Evolutionary conservation across 2,888 invertebrate species (phyloP).

Genomic region (Tyria jacobaeae): DNA sequence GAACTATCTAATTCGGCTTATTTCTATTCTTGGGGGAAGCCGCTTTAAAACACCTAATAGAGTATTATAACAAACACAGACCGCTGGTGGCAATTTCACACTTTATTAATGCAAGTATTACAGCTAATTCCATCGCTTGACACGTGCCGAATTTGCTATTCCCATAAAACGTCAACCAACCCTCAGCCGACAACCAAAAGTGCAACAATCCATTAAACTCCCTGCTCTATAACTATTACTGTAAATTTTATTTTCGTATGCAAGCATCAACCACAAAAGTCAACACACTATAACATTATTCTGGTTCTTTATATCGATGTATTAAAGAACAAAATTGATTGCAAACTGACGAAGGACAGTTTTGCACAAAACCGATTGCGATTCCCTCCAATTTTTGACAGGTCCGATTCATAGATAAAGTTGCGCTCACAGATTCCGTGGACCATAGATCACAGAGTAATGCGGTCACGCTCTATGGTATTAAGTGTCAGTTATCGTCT

Average conservation of each 20-base stretch:
- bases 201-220: conserved; percentile 60
- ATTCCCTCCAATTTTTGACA: conserved; percentile 75
- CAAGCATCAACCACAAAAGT: conserved; percentile 31
- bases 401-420: conserved; percentile 77
- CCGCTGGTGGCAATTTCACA: conserved; percentile 84
- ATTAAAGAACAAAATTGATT: conserved; percentile 58
- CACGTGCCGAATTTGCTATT: conserved; percentile 85
- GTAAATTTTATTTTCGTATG: conserved; percentile 50
- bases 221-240: conserved; percentile 52
- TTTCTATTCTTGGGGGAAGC: conserved; percentile 47
- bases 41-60: conserved; percentile 72
- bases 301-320: conserved; percentile 49
- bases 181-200: conserved; percentile 46
- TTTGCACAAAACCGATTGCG: conserved; percentile 60
- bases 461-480: conserved; percentile 86
- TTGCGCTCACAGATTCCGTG: conserved; percentile 67
- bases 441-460: conserved; percentile 85
- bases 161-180: conserved; percentile 77
- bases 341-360: conserved; percentile 49
- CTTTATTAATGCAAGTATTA: conserved; percentile 87
- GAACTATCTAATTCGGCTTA: conserved; percentile 62
- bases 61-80: conserved; percentile 82
- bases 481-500: conserved; percentile 86
- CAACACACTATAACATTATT: neutral
- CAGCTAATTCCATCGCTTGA: conserved; percentile 82